These are phyloP conservation scores for Oligia fasciuncula DNA, from an alignment of 2,888 invertebrate species.

Conservation along the genomic window DNA sequence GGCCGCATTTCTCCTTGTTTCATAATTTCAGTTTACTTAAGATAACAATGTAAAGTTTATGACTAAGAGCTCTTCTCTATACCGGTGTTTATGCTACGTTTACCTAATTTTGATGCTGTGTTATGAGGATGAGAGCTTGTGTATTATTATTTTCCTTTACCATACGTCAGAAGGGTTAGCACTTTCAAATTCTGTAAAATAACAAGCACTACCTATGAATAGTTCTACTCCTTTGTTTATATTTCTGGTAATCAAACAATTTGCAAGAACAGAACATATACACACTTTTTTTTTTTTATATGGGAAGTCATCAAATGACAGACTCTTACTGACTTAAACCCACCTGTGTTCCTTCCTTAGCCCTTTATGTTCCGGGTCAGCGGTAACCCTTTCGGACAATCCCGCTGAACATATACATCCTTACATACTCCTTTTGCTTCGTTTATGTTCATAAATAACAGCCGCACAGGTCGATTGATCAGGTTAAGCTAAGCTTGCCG, in stretches of 20 bases:
- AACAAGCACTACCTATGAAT: background rate
- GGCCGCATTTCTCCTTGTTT: conserved; percentile 50
- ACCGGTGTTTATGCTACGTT: conserved; percentile 23
- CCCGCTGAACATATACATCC: background rate
- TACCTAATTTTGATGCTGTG: conserved; percentile 19
- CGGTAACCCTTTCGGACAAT: too few species aligned
- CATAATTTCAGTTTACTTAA: conserved; percentile 41
- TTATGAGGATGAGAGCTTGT: conserved; percentile 1
- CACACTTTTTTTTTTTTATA: too few species aligned
- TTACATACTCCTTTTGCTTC: background rate
- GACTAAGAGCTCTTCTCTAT: conserved; percentile 19
- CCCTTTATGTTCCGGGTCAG: too few species aligned
- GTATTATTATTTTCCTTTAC: conserved; percentile 3
- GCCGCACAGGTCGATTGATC: too few species aligned
- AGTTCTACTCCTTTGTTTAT: background rate
- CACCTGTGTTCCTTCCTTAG: too few species aligned
- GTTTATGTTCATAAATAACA: background rate
- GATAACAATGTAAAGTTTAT: conserved; percentile 47
- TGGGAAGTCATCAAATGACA: too few species aligned
- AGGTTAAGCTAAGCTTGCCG: too few species aligned
- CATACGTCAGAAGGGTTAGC: background rate
- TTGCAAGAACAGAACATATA: background rate
- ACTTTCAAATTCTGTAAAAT: background rate
- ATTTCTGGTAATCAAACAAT: background rate
- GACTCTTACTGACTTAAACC: too few species aligned